Evolutionary conservation across 1,140 invertebrate species (phyloP).

Genomic region (Drosophila triauraria): DNA sequence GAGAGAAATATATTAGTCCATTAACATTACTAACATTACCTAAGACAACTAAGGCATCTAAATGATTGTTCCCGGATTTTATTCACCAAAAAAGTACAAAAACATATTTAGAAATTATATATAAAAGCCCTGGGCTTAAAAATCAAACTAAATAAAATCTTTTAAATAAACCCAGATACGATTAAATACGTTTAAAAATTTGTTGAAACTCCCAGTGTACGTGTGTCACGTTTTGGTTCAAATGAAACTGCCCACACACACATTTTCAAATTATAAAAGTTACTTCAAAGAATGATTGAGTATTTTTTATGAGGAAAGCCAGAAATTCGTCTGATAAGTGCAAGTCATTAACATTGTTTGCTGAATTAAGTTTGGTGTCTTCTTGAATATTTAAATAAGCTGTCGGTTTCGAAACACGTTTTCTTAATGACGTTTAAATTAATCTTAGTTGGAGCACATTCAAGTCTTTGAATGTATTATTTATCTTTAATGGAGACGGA

Average conservation of each 20-base stretch:
- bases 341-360: background rate
- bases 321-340: background rate
- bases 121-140: no score
- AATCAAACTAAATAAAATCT: no score
- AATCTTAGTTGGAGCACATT: slow-evolving; percentile 17
- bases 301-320: slow-evolving; percentile 5
- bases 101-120: no score
- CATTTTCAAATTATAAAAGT: background rate
- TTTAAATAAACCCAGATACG: background rate
- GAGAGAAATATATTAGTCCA: background rate
- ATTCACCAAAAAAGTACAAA: no score
- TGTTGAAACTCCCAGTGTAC: background rate
- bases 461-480: slow-evolving; percentile 11
- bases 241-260: slow-evolving; percentile 1
- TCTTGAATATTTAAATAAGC: slow-evolving; percentile 19
- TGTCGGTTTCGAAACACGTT: slow-evolving; percentile 18
- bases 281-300: background rate
- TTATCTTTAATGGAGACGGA: background rate
- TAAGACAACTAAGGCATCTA: no score
- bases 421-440: slow-evolving; percentile 19
- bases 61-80: no score
- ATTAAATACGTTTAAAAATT: background rate
- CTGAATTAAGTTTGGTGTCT: background rate
- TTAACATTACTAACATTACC: no score
- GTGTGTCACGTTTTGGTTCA: background rate